Evolutionary conservation across 2,888 invertebrate genomes (phyloP).

Genomic region (Microplitis manilae): DNA sequence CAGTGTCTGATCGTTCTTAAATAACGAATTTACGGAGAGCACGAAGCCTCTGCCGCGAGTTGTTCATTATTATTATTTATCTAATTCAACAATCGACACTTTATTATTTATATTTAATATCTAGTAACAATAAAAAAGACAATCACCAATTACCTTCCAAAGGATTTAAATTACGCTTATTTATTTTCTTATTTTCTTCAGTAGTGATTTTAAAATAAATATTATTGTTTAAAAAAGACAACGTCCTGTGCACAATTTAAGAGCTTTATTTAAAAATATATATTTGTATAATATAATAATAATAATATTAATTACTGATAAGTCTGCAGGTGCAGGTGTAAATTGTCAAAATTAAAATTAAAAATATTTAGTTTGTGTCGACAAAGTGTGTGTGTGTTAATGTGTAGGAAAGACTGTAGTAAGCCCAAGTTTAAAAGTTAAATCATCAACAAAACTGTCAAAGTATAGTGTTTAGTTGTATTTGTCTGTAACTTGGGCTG

Average conservation of each 20-base stretch:
- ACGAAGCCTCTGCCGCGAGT: constrained; percentile 41
- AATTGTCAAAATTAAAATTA: constrained; percentile 9
- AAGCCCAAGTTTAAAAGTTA: constrained; percentile 22
- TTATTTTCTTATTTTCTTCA: constrained; percentile 54
- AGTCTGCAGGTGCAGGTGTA: constrained; percentile 17
- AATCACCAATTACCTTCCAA: constrained; percentile 40
- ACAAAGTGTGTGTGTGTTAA: constrained; percentile 35
- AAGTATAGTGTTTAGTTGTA: background rate
- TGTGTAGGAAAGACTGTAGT: constrained; percentile 25
- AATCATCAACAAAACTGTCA: constrained; percentile 5
- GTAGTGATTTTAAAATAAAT: background rate
- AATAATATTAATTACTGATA: background rate
- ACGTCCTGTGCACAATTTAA: constrained; percentile 44
- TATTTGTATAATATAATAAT: background rate
- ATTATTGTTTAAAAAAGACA: constrained; percentile 2
- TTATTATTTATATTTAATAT: too few species aligned
- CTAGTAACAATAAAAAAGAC: constrained; percentile 15
- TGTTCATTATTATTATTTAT: background rate
- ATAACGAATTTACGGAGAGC: constrained; percentile 38
- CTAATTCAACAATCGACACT: background rate
- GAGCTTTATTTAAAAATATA: background rate
- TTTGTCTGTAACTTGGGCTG: too few species aligned
- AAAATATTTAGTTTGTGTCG: constrained; percentile 18
- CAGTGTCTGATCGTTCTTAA: constrained; percentile 66
- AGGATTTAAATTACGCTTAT: constrained; percentile 57